These are phyloP conservation scores for Ochropleura leucogaster DNA, from an alignment of 2,888 invertebrate genomes.

Conservation along the genomic window DNA sequence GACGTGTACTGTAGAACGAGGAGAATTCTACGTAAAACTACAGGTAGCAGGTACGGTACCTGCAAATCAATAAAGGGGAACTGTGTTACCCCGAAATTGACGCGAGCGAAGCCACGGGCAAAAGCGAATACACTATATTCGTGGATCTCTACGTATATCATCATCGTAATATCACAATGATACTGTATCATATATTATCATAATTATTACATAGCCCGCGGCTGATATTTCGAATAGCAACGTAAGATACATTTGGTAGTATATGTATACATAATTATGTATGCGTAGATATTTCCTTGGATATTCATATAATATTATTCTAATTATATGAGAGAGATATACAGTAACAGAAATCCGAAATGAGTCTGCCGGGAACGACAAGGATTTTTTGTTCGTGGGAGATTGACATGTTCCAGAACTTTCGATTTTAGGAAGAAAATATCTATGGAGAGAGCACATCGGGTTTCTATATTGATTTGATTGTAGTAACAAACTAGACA, in stretches of 20 bases:
- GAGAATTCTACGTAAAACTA: too few relatives aligned
- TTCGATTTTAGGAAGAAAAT: neutral
- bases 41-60: too few relatives aligned
- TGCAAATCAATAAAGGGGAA: too few relatives aligned
- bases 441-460: neutral
- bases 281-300: neutral
- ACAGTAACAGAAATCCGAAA: neutral
- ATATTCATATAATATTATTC: neutral
- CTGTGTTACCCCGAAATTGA: too few relatives aligned
- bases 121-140: too few relatives aligned
- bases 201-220: slow-evolving; percentile 2
- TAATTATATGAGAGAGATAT: neutral
- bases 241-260: neutral
- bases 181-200: neutral
- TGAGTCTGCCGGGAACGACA: neutral
- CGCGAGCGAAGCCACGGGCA: too few relatives aligned
- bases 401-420: too few relatives aligned
- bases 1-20: neutral
- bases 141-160: too few relatives aligned
- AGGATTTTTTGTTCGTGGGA: neutral
- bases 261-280: neutral
- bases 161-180: too few relatives aligned
- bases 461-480: neutral
- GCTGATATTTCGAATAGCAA: too few relatives aligned
- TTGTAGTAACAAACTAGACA: neutral